These are phyloP conservation scores for Drosophila bunnanda DNA, from an alignment of 2,888 invertebrate species.

Conservation along the genomic window DNA sequence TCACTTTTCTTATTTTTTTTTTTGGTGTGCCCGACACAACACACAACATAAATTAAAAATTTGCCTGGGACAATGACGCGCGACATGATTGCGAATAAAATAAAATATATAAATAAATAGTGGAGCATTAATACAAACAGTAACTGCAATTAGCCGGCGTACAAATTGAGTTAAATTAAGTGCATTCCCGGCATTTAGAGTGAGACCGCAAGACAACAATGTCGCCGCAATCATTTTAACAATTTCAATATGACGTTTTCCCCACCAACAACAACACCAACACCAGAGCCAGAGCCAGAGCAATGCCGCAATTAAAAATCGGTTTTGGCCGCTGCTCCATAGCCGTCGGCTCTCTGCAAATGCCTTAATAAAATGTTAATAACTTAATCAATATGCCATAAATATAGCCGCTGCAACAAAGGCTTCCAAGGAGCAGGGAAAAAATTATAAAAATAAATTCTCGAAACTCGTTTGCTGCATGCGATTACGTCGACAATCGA, in stretches of 20 bases:
- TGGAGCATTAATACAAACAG: neutral
- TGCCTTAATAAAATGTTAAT: slow-evolving; percentile 78
- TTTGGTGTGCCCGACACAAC: slow-evolving; percentile 73
- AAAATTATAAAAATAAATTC: slow-evolving; percentile 73
- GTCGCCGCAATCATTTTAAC: slow-evolving; percentile 53
- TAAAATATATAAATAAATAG: slow-evolving; percentile 31
- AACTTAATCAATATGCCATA: slow-evolving; percentile 81
- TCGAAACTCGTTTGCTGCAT: slow-evolving; percentile 76
- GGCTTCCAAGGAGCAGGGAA: slow-evolving; percentile 37
- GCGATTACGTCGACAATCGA: slow-evolving; percentile 70
- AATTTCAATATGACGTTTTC: slow-evolving; percentile 52
- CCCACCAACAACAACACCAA: neutral
- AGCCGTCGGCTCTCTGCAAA: slow-evolving; percentile 64
- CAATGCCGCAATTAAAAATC: slow-evolving; percentile 52
- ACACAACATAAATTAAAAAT: slow-evolving; percentile 76
- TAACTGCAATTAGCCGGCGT: slow-evolving; percentile 59
- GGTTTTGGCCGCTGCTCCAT: slow-evolving; percentile 63
- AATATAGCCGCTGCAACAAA: slow-evolving; percentile 62
- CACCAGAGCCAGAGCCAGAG: slow-evolving; percentile 2
- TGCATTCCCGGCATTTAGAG: slow-evolving; percentile 60
- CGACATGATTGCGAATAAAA: slow-evolving; percentile 36
- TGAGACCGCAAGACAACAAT: slow-evolving; percentile 33
- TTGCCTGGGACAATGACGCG: slow-evolving; percentile 30
- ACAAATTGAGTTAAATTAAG: slow-evolving; percentile 65
- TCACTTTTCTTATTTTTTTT: slow-evolving; percentile 53